These are phyloP conservation scores for Drosophila tropicalis DNA, from an alignment of 1,140 invertebrate genomes.

Conservation along the genomic window DNA sequence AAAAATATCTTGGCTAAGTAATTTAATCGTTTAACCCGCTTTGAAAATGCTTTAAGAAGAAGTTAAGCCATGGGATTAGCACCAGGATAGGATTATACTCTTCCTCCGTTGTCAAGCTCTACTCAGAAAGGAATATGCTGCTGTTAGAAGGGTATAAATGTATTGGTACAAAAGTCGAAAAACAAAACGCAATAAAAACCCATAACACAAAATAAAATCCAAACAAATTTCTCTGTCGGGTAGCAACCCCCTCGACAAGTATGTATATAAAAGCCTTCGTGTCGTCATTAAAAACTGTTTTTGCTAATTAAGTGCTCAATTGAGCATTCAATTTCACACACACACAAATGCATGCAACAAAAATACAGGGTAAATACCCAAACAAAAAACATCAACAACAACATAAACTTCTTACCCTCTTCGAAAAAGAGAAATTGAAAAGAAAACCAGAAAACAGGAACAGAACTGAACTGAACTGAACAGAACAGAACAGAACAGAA, in stretches of 20 bases:
- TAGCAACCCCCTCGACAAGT: slow-evolving; percentile 38
- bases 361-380: slow-evolving; percentile 63
- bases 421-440: slow-evolving; percentile 30
- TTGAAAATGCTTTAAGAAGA: too few species aligned
- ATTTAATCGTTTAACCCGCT: too few species aligned
- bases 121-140: background rate
- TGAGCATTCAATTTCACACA: slow-evolving; percentile 80
- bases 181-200: slow-evolving; percentile 1
- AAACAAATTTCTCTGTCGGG: slow-evolving; percentile 18
- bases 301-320: slow-evolving; percentile 83
- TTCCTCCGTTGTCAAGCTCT: too few species aligned
- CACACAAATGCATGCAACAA: slow-evolving; percentile 52
- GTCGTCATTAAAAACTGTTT: slow-evolving; percentile 82
- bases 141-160: background rate
- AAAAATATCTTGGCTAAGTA: too few species aligned
- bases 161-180: slow-evolving; percentile 6
- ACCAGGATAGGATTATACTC: too few species aligned
- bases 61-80: too few species aligned
- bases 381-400: slow-evolving; percentile 28
- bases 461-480: slow-evolving; percentile 43
- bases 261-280: slow-evolving; percentile 75
- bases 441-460: slow-evolving; percentile 51
- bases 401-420: slow-evolving; percentile 21
- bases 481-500: slow-evolving; percentile 43
- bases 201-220: slow-evolving; percentile 2